Evolutionary conservation across 2,113 vertebrate genomes (phyloP).

Genomic region (Eupsittula cactorum): DNA sequence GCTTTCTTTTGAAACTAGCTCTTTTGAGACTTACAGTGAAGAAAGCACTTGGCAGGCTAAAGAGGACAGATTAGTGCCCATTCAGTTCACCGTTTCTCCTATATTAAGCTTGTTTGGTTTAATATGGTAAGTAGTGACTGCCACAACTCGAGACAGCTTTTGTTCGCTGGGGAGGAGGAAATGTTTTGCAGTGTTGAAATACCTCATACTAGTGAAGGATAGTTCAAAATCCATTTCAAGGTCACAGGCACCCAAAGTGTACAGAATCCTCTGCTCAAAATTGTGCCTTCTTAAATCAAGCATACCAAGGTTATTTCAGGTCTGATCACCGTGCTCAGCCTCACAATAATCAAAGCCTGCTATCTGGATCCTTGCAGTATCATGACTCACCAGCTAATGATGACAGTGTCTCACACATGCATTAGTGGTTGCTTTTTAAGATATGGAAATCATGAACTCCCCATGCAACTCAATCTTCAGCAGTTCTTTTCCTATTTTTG

Average conservation of each 20-base stretch:
- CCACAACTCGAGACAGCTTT: not conserved
- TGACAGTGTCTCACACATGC: slow-evolving; percentile 38
- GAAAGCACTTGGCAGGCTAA: not conserved
- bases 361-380: slow-evolving; percentile 32
- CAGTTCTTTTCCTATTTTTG: not conserved
- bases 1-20: not conserved
- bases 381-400: slow-evolving; percentile 54
- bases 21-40: not conserved
- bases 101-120: not conserved
- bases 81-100: not conserved
- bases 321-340: not conserved
- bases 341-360: slow-evolving; percentile 45
- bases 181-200: not conserved
- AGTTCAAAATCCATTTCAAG: not conserved
- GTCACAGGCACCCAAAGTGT: not conserved
- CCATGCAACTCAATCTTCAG: not conserved
- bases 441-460: slow-evolving; percentile 15
- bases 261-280: not conserved
- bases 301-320: slow-evolving; percentile 36
- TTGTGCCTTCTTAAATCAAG: not conserved
- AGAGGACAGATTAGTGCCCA: not conserved
- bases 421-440: slow-evolving; percentile 42
- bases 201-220: not conserved
- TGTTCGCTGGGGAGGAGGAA: not conserved
- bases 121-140: not conserved